Evolutionary conservation across 2,888 invertebrate genomes (phyloP).

Genomic region (Phortica okadai): DNA sequence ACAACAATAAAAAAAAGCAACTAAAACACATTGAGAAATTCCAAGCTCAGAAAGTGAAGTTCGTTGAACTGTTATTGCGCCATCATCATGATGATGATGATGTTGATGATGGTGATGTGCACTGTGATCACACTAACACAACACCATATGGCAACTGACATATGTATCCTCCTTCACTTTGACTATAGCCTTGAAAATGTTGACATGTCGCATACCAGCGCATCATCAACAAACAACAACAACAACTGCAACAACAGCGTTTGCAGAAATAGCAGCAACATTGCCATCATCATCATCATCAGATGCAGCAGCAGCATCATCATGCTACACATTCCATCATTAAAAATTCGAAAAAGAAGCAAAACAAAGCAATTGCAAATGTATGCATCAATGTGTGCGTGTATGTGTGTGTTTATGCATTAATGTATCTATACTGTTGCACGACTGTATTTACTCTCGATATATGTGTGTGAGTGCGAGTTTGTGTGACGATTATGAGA

Average conservation of each 20-base stretch:
- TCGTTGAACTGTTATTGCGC: slow-evolving; percentile 14
- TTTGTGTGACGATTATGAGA: background rate
- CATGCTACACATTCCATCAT: slow-evolving; percentile 30
- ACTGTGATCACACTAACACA: background rate
- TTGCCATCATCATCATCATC: background rate
- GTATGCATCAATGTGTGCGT: background rate
- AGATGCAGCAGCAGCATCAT: background rate
- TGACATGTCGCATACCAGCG: slow-evolving; percentile 50
- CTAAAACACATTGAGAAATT: slow-evolving; percentile 12
- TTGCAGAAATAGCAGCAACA: slow-evolving; percentile 15
- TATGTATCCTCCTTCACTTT: slow-evolving; percentile 4
- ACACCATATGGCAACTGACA: background rate
- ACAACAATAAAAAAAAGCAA: background rate
- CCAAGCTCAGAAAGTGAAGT: slow-evolving; percentile 1
- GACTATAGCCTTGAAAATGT: slow-evolving; percentile 50
- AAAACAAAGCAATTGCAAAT: slow-evolving; percentile 15
- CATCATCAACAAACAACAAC: slow-evolving; percentile 8
- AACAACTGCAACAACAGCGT: background rate
- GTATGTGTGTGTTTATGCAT: background rate
- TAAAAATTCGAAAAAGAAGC: slow-evolving; percentile 12
- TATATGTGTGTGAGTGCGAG: background rate
- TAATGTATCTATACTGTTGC: background rate
- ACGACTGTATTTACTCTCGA: background rate
- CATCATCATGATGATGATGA: background rate
- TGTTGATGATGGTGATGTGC: background rate